These are phyloP conservation scores for Xanthia togata DNA, from an alignment of 2,888 invertebrate species.

Conservation along the genomic window DNA sequence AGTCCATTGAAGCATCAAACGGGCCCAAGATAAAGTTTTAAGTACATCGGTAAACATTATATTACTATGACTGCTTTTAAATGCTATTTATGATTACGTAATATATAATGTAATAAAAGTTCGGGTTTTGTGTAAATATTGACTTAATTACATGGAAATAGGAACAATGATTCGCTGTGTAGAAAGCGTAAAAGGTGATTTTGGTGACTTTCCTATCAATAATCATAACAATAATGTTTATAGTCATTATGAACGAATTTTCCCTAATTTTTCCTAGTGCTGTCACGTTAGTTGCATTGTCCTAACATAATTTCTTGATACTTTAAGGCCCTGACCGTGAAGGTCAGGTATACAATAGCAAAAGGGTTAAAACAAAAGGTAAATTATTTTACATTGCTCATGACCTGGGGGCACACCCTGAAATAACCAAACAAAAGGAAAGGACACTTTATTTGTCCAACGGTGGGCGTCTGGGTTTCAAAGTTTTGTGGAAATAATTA, in stretches of 20 bases:
- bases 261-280: neutral
- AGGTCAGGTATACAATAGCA: constrained; percentile 2
- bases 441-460: constrained; percentile 4
- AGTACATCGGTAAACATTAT: constrained; percentile 10
- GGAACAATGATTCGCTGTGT: neutral
- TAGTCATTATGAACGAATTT: neutral
- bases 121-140: neutral
- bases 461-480: neutral
- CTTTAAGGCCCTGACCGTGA: neutral
- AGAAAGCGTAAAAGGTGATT: neutral
- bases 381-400: constrained; percentile 18
- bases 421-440: constrained; percentile 30
- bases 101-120: neutral
- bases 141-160: neutral
- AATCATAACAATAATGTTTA: neutral
- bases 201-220: neutral
- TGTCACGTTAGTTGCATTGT: neutral
- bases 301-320: neutral
- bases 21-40: constrained; percentile 3
- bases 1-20: constrained; percentile 30
- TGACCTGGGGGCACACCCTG: neutral
- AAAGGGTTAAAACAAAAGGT: constrained; percentile 40
- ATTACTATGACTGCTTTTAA: neutral
- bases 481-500: constrained; percentile 26
- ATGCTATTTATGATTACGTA: constrained; percentile 3